Evolutionary conservation across 92 coral and sea anemone genomes (phyloP).

Genomic region (Actinernus sp.): DNA sequence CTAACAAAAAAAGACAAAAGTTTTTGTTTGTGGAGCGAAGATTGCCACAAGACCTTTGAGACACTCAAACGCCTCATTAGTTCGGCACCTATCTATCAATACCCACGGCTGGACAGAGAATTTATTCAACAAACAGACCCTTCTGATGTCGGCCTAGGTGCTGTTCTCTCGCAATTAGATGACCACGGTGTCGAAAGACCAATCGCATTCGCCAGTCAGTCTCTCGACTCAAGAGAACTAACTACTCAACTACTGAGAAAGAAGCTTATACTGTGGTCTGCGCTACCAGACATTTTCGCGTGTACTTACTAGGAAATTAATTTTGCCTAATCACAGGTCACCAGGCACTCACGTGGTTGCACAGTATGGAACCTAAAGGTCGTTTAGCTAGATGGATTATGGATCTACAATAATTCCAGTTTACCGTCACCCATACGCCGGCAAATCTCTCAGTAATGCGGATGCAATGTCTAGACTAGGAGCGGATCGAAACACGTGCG

Average conservation of each 20-base stretch:
- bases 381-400: no score
- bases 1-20: constrained; percentile 6
- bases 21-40: constrained; percentile 12
- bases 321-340: no score
- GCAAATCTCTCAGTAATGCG: no score
- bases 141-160: constrained; percentile 22
- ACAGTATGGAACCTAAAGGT: no score
- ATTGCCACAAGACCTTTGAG: constrained; percentile 26
- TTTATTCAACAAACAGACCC: constrained; percentile 21
- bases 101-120: constrained; percentile 20
- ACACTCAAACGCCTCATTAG: no score
- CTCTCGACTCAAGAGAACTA: constrained; percentile 13
- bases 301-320: no score
- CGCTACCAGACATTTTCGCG: no score
- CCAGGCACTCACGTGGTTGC: no score
- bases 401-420: no score
- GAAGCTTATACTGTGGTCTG: constrained; percentile 32
- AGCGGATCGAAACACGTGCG: no score
- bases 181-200: constrained; percentile 5
- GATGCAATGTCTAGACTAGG: no score
- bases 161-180: constrained; percentile 22
- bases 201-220: constrained; percentile 19
- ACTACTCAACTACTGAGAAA: constrained; percentile 25
- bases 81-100: constrained; percentile 14
- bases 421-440: no score